Evolutionary conservation across 2,113 vertebrate species (phyloP).

Genomic region (Burhinus oedicnemus): DNA sequence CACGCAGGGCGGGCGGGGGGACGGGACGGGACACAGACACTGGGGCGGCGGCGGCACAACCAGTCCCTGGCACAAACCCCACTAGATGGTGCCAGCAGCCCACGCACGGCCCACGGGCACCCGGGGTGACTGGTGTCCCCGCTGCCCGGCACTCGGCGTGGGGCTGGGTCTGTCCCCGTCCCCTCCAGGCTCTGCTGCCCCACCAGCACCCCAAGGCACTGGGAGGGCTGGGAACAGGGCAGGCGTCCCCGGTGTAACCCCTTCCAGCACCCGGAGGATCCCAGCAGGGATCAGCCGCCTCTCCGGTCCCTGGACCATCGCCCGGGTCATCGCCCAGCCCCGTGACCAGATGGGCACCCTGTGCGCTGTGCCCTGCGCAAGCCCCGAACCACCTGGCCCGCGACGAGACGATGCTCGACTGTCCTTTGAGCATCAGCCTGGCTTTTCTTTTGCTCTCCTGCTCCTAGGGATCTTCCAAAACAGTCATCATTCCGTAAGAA

Average conservation of each 20-base stretch:
- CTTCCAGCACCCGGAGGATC: neutral
- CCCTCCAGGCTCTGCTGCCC: neutral
- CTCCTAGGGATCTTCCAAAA: neutral
- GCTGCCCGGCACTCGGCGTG: neutral
- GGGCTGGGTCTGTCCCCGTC: neutral
- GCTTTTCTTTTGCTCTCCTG: no score
- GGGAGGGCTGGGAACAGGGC: neutral
- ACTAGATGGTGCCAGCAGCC: constrained; percentile 43
- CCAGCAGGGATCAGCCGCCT: neutral
- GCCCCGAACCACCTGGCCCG: fast-evolving
- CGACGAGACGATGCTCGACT: fast-evolving
- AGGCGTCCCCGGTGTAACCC: fast-evolving
- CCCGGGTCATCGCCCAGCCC: neutral
- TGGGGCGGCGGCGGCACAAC: neutral
- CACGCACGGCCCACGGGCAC: neutral
- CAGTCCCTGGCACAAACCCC: neutral
- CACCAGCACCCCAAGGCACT: neutral
- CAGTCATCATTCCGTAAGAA: neutral
- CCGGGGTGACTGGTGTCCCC: neutral
- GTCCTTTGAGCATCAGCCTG: neutral
- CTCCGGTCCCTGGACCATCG: neutral
- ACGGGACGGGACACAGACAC: neutral
- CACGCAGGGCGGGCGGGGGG: no score
- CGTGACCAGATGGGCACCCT: neutral
- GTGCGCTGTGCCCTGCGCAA: neutral